Evolutionary conservation across 2,797 vertebrate species (phyloP), one percentile per base, ranked within the genome.

Genomic region (Babyrousa celebensis): DNA sequence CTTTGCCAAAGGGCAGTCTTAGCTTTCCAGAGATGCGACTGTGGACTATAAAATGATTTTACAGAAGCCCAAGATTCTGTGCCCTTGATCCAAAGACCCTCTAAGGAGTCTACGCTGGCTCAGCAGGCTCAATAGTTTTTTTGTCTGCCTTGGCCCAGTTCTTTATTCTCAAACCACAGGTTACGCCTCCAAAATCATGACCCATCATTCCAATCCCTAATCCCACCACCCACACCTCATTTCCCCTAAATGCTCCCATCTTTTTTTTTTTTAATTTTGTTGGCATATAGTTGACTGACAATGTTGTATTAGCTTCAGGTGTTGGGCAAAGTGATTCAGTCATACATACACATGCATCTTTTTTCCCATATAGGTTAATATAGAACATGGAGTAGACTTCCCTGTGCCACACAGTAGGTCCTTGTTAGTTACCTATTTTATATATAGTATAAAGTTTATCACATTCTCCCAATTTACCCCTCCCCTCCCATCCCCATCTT

Each of bases 191-290:
- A 62, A 68, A 63, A 56, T 54, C 62, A 20, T 0, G 9, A 14
- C 32, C n/a, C 27, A 6, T 48, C 75, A 48, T n/a, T 15, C 15
- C 72, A 27, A 11, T 20, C n/a, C 43, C 85, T 16, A 10, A 10
- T 2, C 32, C 16, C 7, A 0, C 71, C 63, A 63, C 27, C 52
- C 12, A 52, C 12, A 56, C 36, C 5, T 2, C 1, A 0, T 21
- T 43, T 29, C 20, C 72, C 48, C 72, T 27, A 12, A 80, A 67
- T 6, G 16, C 9, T 4, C 5, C 12, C 21, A 5, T 27, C 14
- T 62, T 36, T 36, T 83, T 74, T 11, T 4, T 48, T 10, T 48
- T 48, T 9, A 48, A 48, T 48, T 48, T 48, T 48, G 9, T 48
- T 48, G 43, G 43, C 6, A 6, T 48, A 48, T 10, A 48, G 43